Percentiles rank a stretch among this genome's conserved stretches.
Evolutionary conservation across 2,888 invertebrate genomes (phyloP).

Genomic region (Apotomis betuletana): DNA sequence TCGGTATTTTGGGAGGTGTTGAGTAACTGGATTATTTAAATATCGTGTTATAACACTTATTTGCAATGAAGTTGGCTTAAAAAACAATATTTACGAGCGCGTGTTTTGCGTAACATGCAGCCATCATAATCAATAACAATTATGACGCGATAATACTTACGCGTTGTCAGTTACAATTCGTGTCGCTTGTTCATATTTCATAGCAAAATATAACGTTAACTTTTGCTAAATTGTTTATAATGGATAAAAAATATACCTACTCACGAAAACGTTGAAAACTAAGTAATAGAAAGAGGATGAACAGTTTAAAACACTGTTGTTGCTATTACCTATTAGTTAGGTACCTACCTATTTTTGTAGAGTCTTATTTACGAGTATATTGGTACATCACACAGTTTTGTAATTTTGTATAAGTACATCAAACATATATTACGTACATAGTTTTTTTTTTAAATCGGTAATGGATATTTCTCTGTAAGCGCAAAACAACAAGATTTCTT

Average conservation of each 20-base stretch:
- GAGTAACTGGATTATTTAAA: slow-evolving; percentile 25
- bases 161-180: slow-evolving; percentile 34
- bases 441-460: neutral
- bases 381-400: too few species aligned
- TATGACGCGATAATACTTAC: slow-evolving; percentile 34
- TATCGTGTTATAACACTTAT: slow-evolving; percentile 12
- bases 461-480: neutral
- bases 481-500: slow-evolving; percentile 8
- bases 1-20: slow-evolving; percentile 56
- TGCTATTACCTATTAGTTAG: neutral
- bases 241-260: neutral
- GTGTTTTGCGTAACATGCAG: slow-evolving; percentile 31
- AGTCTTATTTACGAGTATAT: neutral
- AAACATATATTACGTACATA: too few species aligned
- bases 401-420: neutral
- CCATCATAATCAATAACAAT: slow-evolving; percentile 35
- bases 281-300: neutral
- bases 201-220: slow-evolving; percentile 4
- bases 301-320: neutral
- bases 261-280: neutral
- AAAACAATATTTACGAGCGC: slow-evolving; percentile 19
- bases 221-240: neutral
- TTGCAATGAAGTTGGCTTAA: slow-evolving; percentile 12
- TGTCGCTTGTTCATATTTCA: slow-evolving; percentile 19
- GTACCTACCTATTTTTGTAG: neutral